These are phyloP conservation scores for Nasonovia ribisnigri DNA, from an alignment of 2,888 invertebrate species.

Conservation along the genomic window DNA sequence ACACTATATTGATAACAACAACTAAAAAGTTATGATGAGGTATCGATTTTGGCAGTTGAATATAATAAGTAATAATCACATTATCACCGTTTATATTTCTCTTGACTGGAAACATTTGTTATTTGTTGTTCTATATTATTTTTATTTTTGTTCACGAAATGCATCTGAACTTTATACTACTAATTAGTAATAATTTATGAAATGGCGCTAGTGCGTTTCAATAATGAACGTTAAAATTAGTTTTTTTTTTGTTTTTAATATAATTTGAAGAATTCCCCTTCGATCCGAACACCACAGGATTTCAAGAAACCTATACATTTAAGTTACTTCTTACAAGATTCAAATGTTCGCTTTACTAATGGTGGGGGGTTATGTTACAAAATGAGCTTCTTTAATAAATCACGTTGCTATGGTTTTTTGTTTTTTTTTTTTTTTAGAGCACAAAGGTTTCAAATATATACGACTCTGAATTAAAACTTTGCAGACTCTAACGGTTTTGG, in stretches of 20 bases:
- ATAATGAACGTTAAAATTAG: neutral
- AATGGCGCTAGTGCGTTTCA: neutral
- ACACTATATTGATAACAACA: neutral
- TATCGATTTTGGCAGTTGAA: neutral
- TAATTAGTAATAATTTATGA: conserved; percentile 30
- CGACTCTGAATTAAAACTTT: conserved; percentile 49
- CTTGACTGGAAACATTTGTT: neutral
- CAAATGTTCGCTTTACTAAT: conserved; percentile 18
- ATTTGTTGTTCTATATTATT: neutral
- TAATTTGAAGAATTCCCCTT: neutral
- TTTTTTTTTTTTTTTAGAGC: neutral
- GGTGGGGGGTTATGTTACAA: neutral
- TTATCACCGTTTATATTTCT: neutral
- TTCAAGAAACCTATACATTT: neutral
- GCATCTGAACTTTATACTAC: neutral
- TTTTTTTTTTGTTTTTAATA: conserved; percentile 33
- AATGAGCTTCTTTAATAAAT: conserved; percentile 40
- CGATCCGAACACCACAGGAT: neutral
- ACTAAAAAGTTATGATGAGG: neutral
- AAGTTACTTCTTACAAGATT: neutral
- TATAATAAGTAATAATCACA: neutral
- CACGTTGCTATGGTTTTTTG: neutral
- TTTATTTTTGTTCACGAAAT: neutral
- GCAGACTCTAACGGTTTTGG: conserved; percentile 24
- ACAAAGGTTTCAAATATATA: conserved; percentile 19